Evolutionary conservation across 2,888 invertebrate genomes (phyloP).

Genomic region (Amblyteles armatorius): DNA sequence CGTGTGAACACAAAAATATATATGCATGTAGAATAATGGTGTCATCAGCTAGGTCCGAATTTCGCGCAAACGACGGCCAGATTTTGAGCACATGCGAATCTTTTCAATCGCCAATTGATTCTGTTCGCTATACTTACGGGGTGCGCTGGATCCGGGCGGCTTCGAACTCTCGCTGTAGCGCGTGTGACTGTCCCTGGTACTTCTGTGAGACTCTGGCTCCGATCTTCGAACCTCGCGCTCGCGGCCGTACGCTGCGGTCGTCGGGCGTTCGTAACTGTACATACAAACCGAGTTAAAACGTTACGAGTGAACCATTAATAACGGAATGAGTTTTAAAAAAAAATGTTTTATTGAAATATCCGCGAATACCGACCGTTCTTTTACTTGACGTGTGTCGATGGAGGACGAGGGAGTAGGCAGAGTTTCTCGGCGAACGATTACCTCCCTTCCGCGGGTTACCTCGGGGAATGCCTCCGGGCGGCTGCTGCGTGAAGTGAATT

Average conservation of each 20-base stretch:
- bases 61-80: constrained; percentile 67
- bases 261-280: constrained; percentile 80
- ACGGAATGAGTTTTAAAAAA: background rate
- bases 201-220: constrained; percentile 81
- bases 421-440: constrained; percentile 81
- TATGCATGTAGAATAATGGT: constrained; percentile 18
- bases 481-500: constrained; percentile 81
- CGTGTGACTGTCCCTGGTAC: constrained; percentile 81
- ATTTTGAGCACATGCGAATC: constrained; percentile 68
- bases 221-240: constrained; percentile 83
- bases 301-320: background rate
- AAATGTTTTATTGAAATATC: background rate
- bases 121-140: constrained; percentile 80
- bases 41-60: constrained; percentile 62
- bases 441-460: constrained; percentile 81
- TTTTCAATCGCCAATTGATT: constrained; percentile 68
- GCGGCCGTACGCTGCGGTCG: constrained; percentile 77
- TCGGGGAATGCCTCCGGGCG: constrained; percentile 81
- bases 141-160: constrained; percentile 80
- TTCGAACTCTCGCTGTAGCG: constrained; percentile 82
- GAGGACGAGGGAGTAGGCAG: constrained; percentile 78
- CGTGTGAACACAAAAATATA: constrained; percentile 56
- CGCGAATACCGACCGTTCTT: constrained; percentile 78
- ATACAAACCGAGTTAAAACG: constrained; percentile 2
- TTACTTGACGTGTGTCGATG: constrained; percentile 82